These are phyloP conservation scores for Cebus imitator DNA, from an alignment of 2,113 vertebrate genomes.

Conservation along the genomic window DNA sequence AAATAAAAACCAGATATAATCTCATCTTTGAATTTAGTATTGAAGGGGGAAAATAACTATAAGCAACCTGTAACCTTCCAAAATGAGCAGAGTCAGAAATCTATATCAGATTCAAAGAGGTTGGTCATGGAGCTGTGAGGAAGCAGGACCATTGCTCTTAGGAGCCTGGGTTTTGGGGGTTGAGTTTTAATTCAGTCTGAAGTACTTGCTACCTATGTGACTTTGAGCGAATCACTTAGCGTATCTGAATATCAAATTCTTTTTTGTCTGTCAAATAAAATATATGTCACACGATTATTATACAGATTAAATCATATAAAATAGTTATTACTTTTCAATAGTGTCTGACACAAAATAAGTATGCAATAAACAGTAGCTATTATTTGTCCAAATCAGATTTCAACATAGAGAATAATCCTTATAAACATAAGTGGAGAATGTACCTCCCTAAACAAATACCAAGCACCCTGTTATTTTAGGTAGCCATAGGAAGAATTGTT, in stretches of 20 bases:
- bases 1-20: conserved; percentile 31
- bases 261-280: neutral
- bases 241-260: neutral
- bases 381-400: neutral
- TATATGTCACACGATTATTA: neutral
- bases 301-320: conserved; percentile 18
- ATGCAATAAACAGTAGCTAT: neutral
- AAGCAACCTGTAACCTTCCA: neutral
- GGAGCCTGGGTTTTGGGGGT: neutral
- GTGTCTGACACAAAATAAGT: neutral
- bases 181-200: neutral
- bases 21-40: neutral
- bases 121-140: neutral
- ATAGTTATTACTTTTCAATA: neutral
- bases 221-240: neutral
- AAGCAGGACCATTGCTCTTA: neutral
- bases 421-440: neutral
- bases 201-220: neutral
- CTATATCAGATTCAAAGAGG: neutral
- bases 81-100: neutral
- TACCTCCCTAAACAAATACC: neutral
- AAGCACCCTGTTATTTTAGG: neutral
- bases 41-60: neutral
- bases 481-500: neutral
- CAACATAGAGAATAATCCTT: neutral